These are phyloP conservation scores for Sander vitreus DNA, from an alignment of 2,113 vertebrate genomes.

Conservation along the genomic window DNA sequence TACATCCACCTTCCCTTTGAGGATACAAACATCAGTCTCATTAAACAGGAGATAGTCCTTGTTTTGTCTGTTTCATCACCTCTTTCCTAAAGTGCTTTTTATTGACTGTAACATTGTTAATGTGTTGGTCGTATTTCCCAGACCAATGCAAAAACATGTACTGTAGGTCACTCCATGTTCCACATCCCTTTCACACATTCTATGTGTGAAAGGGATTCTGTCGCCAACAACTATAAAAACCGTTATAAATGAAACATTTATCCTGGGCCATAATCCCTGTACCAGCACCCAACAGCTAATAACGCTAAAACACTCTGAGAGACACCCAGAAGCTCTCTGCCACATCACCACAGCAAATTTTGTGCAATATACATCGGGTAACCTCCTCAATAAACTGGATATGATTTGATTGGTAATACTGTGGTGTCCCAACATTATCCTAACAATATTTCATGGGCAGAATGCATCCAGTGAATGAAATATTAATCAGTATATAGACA, in stretches of 20 bases:
- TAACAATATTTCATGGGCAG: constrained; percentile 49
- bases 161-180: constrained; percentile 18
- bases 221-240: constrained; percentile 59
- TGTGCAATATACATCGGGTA: constrained; percentile 12
- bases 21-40: constrained; percentile 49
- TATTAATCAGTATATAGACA: constrained; percentile 49
- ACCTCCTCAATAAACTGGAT: constrained; percentile 19
- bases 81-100: constrained; percentile 8
- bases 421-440: neutral
- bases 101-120: constrained; percentile 27
- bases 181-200: no score
- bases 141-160: constrained; percentile 3
- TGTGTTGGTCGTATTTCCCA: constrained; percentile 6
- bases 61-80: constrained; percentile 21
- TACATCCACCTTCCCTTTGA: constrained; percentile 16
- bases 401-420: constrained; percentile 32
- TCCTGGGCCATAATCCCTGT: constrained; percentile 38
- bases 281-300: constrained; percentile 31
- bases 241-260: constrained; percentile 62
- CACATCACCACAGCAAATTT: neutral
- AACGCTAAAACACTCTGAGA: constrained; percentile 34
- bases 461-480: constrained; percentile 32
- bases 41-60: constrained; percentile 36
- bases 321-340: constrained; percentile 13
- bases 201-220: constrained; percentile 36